Evolutionary conservation across 2,113 vertebrate species (phyloP).

Genomic region (Cygnus buccinator): DNA sequence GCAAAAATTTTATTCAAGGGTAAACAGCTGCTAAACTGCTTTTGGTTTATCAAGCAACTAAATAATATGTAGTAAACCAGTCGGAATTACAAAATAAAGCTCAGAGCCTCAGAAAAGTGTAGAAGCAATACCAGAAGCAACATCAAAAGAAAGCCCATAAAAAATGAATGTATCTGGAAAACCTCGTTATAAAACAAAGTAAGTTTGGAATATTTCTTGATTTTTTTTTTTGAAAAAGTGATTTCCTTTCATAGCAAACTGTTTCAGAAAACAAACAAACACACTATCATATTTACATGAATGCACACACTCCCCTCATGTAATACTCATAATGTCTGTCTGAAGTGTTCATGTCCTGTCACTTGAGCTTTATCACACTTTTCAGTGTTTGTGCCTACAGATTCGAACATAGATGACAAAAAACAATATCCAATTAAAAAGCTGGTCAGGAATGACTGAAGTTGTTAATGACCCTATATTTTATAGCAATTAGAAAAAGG

Average conservation of each 20-base stretch:
- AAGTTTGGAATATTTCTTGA: background rate
- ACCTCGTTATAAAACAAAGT: background rate
- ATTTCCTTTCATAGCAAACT: background rate
- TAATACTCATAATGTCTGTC: background rate
- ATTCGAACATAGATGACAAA: background rate
- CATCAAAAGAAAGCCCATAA: background rate
- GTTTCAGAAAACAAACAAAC: background rate
- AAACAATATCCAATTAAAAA: background rate
- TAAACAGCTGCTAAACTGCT: background rate
- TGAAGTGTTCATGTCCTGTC: background rate
- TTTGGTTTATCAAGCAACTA: background rate
- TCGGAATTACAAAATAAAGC: background rate
- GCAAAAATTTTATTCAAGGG: background rate
- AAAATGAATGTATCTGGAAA: background rate
- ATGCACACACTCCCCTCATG: background rate
- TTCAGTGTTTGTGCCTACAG: background rate
- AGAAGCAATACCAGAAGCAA: background rate
- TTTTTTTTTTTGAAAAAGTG: background rate
- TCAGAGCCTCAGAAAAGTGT: background rate
- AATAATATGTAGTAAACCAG: background rate
- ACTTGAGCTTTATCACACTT: background rate
- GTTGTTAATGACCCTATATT: conserved; percentile 16
- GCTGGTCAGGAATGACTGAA: background rate
- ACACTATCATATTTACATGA: background rate
- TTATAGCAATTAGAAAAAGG: conserved; percentile 24